Conservation (phyloP, 2,797 vertebrate genomes). For the Coccyzus lansbergi region DNA sequence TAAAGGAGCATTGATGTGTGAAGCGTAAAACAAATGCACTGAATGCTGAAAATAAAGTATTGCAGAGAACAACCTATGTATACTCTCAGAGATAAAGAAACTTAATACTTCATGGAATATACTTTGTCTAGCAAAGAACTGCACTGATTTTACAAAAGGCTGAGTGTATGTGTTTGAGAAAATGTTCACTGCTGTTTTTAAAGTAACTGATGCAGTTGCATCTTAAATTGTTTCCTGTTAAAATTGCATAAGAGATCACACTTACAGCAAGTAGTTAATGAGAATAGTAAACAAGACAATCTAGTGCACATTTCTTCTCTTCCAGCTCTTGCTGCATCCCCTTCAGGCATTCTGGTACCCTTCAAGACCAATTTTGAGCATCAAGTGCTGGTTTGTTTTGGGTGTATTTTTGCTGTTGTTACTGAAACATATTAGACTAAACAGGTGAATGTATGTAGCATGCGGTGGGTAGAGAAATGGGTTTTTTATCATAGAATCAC, state of each 20-base stretch:
- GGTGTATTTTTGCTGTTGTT: neutral
- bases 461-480: accelerated
- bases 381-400: neutral
- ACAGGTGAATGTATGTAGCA: neutral
- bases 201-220: neutral
- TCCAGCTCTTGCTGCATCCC: neutral
- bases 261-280: neutral
- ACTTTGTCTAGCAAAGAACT: slow-evolving; percentile 24
- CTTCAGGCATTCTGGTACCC: neutral
- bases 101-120: slow-evolving; percentile 46
- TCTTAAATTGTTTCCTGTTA: neutral
- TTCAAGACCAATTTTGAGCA: neutral
- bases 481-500: too few species aligned
- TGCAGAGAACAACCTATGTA: slow-evolving; percentile 16
- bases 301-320: neutral
- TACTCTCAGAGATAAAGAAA: neutral
- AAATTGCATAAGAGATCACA: neutral
- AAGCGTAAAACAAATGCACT: slow-evolving; percentile 41
- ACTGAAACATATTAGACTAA: neutral
- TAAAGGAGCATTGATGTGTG: slow-evolving; percentile 18
- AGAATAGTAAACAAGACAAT: neutral
- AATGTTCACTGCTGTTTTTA: neutral
- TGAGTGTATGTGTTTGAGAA: neutral
- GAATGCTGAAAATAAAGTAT: slow-evolving; percentile 47
- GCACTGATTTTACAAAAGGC: slow-evolving; percentile 4